A percentile compares a stretch with the other conserved stretches of the same genome.
Conservation (phyloP, 2,113 vertebrate species). For the Phoxinus phoxinus region DNA sequence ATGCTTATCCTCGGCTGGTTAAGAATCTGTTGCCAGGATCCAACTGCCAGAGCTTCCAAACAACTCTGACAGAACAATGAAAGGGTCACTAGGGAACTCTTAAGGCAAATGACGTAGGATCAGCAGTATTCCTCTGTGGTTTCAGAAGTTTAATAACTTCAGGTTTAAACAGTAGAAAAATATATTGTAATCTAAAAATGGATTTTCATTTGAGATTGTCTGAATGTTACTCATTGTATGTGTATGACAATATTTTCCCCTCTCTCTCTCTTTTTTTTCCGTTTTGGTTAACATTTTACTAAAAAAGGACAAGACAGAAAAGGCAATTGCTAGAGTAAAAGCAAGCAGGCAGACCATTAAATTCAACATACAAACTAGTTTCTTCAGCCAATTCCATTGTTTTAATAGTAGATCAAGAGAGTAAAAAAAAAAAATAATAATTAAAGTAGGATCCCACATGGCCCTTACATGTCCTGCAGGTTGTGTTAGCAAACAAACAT, state of each 20-base stretch:
- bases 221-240: not conserved
- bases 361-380: conserved; percentile 2
- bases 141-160: not conserved
- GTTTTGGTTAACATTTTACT: not conserved
- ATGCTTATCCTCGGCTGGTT: conserved; percentile 52
- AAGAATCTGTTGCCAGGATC: conserved; percentile 47
- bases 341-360: not conserved
- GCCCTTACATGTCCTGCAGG: not conserved
- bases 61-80: conserved; percentile 22
- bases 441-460: not conserved
- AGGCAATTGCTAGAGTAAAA: not conserved
- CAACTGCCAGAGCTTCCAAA: conserved; percentile 5
- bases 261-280: not conserved
- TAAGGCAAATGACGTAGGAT: not conserved
- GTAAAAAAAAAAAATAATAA: no score
- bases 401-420: not conserved
- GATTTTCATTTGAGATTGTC: not conserved
- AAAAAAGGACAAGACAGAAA: not conserved
- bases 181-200: not conserved
- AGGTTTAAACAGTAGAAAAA: not conserved
- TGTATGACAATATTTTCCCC: not conserved
- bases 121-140: not conserved
- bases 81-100: conserved; percentile 8
- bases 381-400: not conserved
- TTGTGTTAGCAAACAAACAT: not conserved